Evolutionary conservation across 2,113 vertebrate species (phyloP).

Genomic region (Pelvicachromis taeniatus): DNA sequence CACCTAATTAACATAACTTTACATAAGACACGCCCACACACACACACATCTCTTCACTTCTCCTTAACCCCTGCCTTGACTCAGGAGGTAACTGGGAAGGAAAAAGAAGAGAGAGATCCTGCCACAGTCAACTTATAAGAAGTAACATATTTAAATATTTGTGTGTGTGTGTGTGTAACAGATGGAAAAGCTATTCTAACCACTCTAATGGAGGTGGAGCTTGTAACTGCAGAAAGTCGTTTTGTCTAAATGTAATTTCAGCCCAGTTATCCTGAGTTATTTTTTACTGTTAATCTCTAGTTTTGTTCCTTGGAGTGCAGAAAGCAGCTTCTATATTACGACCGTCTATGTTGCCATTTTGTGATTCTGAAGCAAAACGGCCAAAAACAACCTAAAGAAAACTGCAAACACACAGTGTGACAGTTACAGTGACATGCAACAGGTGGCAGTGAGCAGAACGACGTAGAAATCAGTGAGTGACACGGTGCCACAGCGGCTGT

Average conservation of each 20-base stretch:
- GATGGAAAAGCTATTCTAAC: background rate
- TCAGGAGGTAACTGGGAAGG: constrained; percentile 27
- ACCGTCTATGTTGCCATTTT: background rate
- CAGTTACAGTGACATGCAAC: background rate
- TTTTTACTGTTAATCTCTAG: background rate
- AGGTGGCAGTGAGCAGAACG: background rate
- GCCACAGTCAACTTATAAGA: constrained; percentile 1
- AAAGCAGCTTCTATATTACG: background rate
- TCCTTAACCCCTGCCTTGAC: background rate
- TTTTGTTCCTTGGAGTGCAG: background rate
- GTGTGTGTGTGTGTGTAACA: background rate
- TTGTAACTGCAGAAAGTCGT: constrained; percentile 3
- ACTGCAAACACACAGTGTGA: background rate
- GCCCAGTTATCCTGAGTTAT: background rate
- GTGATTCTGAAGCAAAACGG: background rate
- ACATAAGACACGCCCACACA: background rate
- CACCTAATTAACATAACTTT: background rate
- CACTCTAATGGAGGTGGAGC: background rate
- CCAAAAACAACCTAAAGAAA: background rate
- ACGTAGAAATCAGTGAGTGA: background rate
- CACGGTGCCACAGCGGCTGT: too few relatives aligned
- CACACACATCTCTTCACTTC: background rate
- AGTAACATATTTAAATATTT: background rate
- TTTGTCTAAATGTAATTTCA: constrained; percentile 2
- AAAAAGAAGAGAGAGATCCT: background rate